These are phyloP conservation scores for Petrolisthes manimaculis DNA, from an alignment of 2,888 invertebrate species.

Conservation along the genomic window DNA sequence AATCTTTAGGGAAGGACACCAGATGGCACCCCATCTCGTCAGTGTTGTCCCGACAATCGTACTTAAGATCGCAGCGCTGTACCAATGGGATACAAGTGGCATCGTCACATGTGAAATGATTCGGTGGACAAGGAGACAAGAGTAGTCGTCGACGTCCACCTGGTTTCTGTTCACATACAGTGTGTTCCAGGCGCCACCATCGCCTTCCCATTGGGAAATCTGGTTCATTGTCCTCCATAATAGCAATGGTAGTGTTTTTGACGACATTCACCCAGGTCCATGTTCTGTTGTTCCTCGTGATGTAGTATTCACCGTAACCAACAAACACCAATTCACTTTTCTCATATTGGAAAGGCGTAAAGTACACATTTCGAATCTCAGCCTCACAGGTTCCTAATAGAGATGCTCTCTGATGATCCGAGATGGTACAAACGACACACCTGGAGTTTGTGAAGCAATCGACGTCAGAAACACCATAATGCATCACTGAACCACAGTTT, in stretches of 20 bases:
- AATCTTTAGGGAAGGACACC: slow-evolving; percentile 51
- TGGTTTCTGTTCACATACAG: slow-evolving; percentile 50
- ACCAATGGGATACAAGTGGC: slow-evolving; percentile 58
- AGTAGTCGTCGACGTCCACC: slow-evolving; percentile 41
- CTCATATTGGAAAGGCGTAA: slow-evolving; percentile 46
- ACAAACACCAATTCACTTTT: slow-evolving; percentile 41
- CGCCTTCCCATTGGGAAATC: slow-evolving; percentile 62
- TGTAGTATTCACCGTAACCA: slow-evolving; percentile 61
- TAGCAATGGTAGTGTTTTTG: slow-evolving; percentile 46
- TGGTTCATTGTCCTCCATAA: slow-evolving; percentile 33
- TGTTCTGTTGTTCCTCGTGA: slow-evolving; percentile 27
- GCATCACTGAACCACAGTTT: slow-evolving; percentile 49
- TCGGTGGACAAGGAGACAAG: slow-evolving; percentile 46
- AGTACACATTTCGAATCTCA: slow-evolving; percentile 58
- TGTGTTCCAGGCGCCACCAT: slow-evolving; percentile 44
- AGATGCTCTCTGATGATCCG: slow-evolving; percentile 41
- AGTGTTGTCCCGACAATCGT: slow-evolving; percentile 61
- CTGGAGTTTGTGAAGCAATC: slow-evolving; percentile 53
- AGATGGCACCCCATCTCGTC: slow-evolving; percentile 60
- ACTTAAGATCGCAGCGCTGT: slow-evolving; percentile 62
- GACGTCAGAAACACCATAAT: slow-evolving; percentile 41
- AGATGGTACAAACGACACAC: slow-evolving; percentile 52
- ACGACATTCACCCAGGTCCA: slow-evolving; percentile 54
- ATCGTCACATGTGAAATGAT: slow-evolving; percentile 61
- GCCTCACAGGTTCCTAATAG: slow-evolving; percentile 58